A percentile compares a stretch with the other conserved stretches of the same genome.
Evolutionary conservation across 2,797 vertebrate genomes (phyloP).

Genomic region (Pelodytes ibericus): DNA sequence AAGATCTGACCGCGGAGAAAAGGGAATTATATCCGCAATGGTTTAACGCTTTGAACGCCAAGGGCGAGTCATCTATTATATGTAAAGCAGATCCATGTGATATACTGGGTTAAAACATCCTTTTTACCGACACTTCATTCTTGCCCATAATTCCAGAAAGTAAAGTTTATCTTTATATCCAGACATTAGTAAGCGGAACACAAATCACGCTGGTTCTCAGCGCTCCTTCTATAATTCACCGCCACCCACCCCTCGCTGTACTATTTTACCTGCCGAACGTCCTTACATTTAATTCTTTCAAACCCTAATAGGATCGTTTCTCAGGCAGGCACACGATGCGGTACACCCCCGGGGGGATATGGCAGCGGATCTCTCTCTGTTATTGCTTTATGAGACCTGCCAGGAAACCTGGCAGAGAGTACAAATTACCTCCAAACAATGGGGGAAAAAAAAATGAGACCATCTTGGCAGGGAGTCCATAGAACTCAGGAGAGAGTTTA

Average conservation of each 20-base stretch:
- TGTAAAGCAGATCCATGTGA: too few species aligned
- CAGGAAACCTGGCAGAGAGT: conserved; percentile 57
- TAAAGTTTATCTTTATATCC: conserved; percentile 51
- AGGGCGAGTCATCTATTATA: too few species aligned
- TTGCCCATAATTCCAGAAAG: conserved; percentile 24
- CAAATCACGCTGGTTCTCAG: conserved; percentile 35
- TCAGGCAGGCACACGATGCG: conserved; percentile 45
- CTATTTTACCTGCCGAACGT: conserved; percentile 33
- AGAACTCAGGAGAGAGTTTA: conserved; percentile 55
- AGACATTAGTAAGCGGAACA: conserved; percentile 46
- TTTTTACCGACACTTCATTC: conserved; percentile 1
- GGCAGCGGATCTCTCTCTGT: conserved; percentile 43
- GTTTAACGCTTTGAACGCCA: not conserved
- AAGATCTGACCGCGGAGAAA: not conserved
- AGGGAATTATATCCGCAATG: conserved; percentile 31
- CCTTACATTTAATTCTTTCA: conserved; percentile 49
- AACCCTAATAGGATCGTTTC: conserved; percentile 56
- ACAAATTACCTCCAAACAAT: conserved; percentile 58
- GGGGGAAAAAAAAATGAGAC: conserved; percentile 58
- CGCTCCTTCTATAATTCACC: conserved; percentile 33
- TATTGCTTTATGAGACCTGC: conserved; percentile 61
- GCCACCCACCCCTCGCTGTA: not conserved
- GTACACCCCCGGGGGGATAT: conserved; percentile 42
- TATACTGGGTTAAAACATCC: not conserved
- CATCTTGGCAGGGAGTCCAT: conserved; percentile 36